Evolutionary conservation across 2,113 vertebrate species (phyloP), one percentile per base, ranked within the genome.

Genomic region (Proterorhinus semilunaris): DNA sequence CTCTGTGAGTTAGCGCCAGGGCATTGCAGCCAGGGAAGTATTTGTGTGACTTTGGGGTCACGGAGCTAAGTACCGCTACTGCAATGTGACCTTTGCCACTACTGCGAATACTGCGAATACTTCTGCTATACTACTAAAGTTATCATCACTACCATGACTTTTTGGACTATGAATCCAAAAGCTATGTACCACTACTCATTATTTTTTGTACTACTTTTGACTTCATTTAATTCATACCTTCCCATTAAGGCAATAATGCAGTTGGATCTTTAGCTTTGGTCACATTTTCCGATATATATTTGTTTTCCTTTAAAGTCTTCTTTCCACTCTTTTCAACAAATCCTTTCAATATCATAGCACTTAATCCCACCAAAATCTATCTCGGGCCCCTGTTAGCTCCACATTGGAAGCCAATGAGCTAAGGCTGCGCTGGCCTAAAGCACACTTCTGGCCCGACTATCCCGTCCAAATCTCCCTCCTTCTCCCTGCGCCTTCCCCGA

Each of bases 21-120:
- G 70, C 79, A 69, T 71, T 7, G 42, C 69, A 67, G 83, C 78
- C 68, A 85, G 69, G 47, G 65, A 75, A 77, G 65, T 69, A 68
- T 87, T 81, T 81, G 84, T 75, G 83, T 58, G 55, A 58, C 21
- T 58, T 58, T 58, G 55, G 55, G 55, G 55, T 48, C 71, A 72
- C 6, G 55, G 27, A 58, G 55, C 54, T 58, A 58, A 58, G 55
- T 58, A 58, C 51, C 55, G 45, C 43, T 77, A 61, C 53, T 55
- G 27, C 27, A 55, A 21, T 10, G 2, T 55, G 53, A 55, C 53
- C 53, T 55, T 27, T 55, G 53, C 62, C 51, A 17, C 58, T 64
- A 49, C 66, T 55, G 11, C 49, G 52, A 17, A 21, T 64, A 49
- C 66, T 55, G 11, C 49, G 52, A 17, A 21, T 16, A 67, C 48